Evolutionary conservation across 2,113 vertebrate species (phyloP).

Genomic region (Platysternon megacephalum): DNA sequence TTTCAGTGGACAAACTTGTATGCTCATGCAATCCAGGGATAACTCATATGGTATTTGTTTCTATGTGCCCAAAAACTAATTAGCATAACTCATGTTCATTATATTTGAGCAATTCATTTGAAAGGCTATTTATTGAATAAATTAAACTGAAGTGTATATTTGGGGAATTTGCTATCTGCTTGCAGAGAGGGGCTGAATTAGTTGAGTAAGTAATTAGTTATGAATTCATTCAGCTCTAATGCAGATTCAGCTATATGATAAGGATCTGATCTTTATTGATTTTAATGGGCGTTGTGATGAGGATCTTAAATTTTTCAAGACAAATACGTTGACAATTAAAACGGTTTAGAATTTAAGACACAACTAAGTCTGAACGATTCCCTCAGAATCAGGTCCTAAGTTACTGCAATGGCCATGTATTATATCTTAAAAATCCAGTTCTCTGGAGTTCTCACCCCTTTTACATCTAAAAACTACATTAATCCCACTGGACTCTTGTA

Average conservation of each 20-base stretch:
- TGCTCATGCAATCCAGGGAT: not conserved
- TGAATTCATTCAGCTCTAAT: not conserved
- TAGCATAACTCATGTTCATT: not conserved
- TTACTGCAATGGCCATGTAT: accelerated
- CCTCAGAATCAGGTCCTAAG: not conserved
- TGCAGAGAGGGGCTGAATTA: not conserved
- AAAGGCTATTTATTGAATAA: not conserved
- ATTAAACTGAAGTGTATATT: not conserved
- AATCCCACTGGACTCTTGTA: not conserved
- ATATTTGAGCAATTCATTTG: not conserved
- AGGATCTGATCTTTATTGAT: not conserved
- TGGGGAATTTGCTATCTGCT: not conserved
- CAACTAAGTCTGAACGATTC: not conserved
- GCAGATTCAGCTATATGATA: not conserved
- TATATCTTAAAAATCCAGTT: not conserved
- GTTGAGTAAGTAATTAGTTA: not conserved
- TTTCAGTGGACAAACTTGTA: not conserved
- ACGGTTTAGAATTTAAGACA: too few species aligned
- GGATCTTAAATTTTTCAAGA: too few species aligned
- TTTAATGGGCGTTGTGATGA: not conserved
- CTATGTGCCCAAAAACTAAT: not conserved
- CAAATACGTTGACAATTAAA: too few species aligned
- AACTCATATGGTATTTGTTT: not conserved
- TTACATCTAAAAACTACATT: not conserved
- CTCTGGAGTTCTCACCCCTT: not conserved